Base-by-base conservation (phyloP, 2,888 invertebrate genomes). In the Fabriciana adippe region DNA sequence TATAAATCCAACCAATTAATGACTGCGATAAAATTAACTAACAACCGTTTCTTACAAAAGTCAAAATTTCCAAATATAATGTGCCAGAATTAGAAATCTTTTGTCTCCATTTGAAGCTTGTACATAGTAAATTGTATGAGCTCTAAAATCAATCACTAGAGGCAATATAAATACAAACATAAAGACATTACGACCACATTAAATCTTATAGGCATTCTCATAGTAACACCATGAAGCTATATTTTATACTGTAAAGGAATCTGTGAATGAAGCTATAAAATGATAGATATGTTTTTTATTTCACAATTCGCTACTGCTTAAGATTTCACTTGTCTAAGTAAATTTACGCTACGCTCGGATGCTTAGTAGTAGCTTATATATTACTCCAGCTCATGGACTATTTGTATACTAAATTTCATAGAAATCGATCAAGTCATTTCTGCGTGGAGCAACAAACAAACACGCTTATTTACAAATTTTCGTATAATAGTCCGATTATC, bases 61-160 rank as follows among this genome's bases (percentile, higher is more conserved):
- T 45, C 35, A 1, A 55, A 55, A 48, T 35, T 59, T 64, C 64
- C 48, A 64, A 56, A 61, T 57, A 65, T 67, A 66, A 70, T 66
- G 35, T 59, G 66, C 64, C 60, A 62, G 70, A 72, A 70, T 70
- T 59, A 67, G 67, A 66, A 74, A 74, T 70, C 77, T 76, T 79
- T 80, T 79, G 78, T 81, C 70, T 74, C 31, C 47, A 57, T 66
- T 57, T 54, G 61, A 59, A 67, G 73, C 63, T 73, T 79, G 73
- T 47, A 72, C 68, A 74, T 71, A 75, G 75, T 84, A 82, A 84
- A 81, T 83, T 72, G 67, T 64, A 68, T 72, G 72, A 74, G 74
- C 75, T 76, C 74, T 81, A 80, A 82, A 84, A 83, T 83, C 84
- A 83, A 84, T 85, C 84, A 76, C 72, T 56, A 76, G 72, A 76